These are phyloP conservation scores for Smithornis capensis DNA, from an alignment of 2,113 vertebrate species.

Conservation along the genomic window DNA sequence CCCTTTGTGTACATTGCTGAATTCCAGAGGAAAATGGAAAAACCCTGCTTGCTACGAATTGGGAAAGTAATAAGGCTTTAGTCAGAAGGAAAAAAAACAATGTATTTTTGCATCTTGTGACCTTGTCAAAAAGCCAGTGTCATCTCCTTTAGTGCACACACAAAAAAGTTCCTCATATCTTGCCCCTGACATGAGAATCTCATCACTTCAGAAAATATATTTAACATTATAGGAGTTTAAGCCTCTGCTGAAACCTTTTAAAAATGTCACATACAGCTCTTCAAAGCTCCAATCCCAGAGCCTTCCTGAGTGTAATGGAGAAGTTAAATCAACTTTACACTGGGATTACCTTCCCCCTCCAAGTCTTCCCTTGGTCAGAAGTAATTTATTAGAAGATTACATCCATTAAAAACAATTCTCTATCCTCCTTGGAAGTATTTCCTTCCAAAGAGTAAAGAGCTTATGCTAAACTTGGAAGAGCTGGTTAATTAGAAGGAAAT, in stretches of 20 bases:
- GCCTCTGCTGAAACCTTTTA: conserved; percentile 18
- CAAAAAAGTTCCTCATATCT: background rate
- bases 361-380: conserved; percentile 48
- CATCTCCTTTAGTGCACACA: background rate
- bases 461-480: conserved; percentile 58
- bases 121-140: background rate
- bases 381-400: conserved; percentile 72
- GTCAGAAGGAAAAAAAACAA: background rate
- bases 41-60: background rate
- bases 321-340: conserved; percentile 67
- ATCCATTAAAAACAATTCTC: conserved; percentile 66
- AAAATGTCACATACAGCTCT: conserved; percentile 1
- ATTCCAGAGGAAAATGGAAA: background rate
- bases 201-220: background rate
- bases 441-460: conserved; percentile 57
- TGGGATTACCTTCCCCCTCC: conserved; percentile 63
- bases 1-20: background rate
- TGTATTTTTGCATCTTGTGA: background rate
- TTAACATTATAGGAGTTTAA: conserved; percentile 23
- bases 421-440: conserved; percentile 58
- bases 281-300: conserved; percentile 28
- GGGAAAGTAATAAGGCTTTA: background rate
- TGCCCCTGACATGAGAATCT: background rate
- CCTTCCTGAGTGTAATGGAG: conserved; percentile 26
- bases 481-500: conserved; percentile 57